These are phyloP conservation scores for Brachionus asplanchnoidis DNA, from an alignment of 1,140 invertebrate species.

Conservation along the genomic window DNA sequence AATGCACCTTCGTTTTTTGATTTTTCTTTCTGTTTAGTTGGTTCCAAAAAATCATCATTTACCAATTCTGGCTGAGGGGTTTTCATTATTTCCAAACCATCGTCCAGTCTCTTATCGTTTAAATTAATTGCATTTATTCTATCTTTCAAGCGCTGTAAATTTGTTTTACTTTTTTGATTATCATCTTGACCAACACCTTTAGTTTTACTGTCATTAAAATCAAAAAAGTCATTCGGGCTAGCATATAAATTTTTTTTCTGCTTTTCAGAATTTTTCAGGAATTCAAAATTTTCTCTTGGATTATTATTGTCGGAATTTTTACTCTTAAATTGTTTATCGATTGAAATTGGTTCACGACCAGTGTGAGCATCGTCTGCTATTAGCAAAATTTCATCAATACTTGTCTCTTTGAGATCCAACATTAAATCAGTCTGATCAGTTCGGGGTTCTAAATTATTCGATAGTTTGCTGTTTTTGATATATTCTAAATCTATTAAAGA, in stretches of 20 bases:
- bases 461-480: neutral
- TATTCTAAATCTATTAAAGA: conserved; percentile 32
- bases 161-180: neutral
- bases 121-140: conserved; percentile 15
- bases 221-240: neutral
- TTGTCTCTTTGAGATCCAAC: conserved; percentile 19
- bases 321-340: neutral
- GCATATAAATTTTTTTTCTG: neutral
- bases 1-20: conserved; percentile 28
- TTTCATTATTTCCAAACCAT: conserved; percentile 20
- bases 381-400: conserved; percentile 34
- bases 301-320: neutral
- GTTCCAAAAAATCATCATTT: neutral
- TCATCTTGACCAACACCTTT: neutral
- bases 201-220: neutral
- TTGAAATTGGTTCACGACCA: neutral
- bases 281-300: neutral
- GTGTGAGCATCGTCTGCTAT: conserved; percentile 10
- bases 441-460: neutral
- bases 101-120: neutral
- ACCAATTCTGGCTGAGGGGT: conserved; percentile 12
- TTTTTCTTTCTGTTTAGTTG: neutral
- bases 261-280: neutral
- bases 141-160: neutral
- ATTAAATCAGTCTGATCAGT: neutral